Evolutionary conservation across 2,797 vertebrate genomes (phyloP), one percentile per base, ranked within the genome.

Genomic region (Parauchenoglanis ngamensis): DNA sequence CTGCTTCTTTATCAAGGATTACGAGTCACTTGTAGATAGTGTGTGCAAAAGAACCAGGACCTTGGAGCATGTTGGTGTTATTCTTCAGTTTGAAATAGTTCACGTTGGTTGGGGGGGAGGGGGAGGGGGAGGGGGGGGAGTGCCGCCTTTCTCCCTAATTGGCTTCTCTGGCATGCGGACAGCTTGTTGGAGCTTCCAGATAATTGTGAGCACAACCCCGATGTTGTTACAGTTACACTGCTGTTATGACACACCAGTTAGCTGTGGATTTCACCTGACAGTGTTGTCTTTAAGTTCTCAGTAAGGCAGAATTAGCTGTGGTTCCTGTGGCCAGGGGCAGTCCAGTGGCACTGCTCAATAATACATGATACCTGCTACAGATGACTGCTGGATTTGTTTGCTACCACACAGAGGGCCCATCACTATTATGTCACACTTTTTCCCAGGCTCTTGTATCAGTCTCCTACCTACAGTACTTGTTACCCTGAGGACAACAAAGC

Each of bases 401-500:
- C 7, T 35, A 79, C 76, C 67, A 4, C 67, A 84, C 28, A 31
- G 75, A 86, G 63, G n/a, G 10, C 46, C 23, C 8, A 56, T 52
- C 56, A 40, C 57, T 35, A 88, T 83, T 4, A 10, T 78, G 46
- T 61, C 73, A 54, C 44, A 15, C 7, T 46, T 81, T 59, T 78
- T 77, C 70, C 78, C 78, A 75, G 70, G 21, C 25, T 83, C 72
- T 84, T 49, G 49, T 70, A 49, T 35, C 52, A 65, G 44, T 84
- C 57, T 75, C 35, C 68, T 77, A 85, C 68, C 61, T 85, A 88
- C 90, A 8, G 46, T 49, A 49, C 46, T 84, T 54, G 70, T 83
- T 87, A 65, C 54, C 85, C 83, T 82, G 61, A 85, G 81, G 85
- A 89, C 87, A 95, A 94, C 93, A 96, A 95, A 95, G 94, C 94